Base-by-base conservation (phyloP, 1,140 invertebrate genomes). In the Pogonomyrmex californicus region DNA sequence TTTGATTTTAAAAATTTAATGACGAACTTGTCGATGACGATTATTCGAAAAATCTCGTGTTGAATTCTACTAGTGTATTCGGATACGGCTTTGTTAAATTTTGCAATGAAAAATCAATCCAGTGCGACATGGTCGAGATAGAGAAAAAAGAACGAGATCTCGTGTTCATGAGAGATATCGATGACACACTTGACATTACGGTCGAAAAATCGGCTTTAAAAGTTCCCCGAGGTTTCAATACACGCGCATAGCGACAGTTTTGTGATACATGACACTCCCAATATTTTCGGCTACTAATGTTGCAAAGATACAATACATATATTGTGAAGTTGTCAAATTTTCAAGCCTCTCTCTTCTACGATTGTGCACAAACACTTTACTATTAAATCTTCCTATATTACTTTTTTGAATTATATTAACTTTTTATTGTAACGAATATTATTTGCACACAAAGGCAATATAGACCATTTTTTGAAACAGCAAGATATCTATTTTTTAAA, bases 291-390 rank as follows among this genome's bases (percentile, higher is more conserved):
- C 17, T 58, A 60, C 54, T 83, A 73, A 83, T 83, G 68, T 83
- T 71, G 56, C 79, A 73, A 83, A 83, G 77, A 83, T 33, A 82
- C 79, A 73, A 83, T 73, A 70, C 66, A 1, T 41, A 30, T n/a
- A 83, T 83, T 83, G 79, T 73, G 30, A 83, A 83, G 41, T 60
- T 54, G 54, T 83, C 79, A 83, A 83, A 73, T 30, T 49, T 73
- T 83, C 49, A n/a, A 60, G 54, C 2, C 38, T n/a, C 54, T 83
- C 68, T 83, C 54, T 47, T 73, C 56, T 17, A 83, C 12, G n/a
- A 38, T 65, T n/a, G 9, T 9, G n/a, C 76, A 63, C 6, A 12
- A 77, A 65, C 12, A 12, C 4, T 36, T 60, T 71, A 14, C 14
- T 49, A 73, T 47, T 38, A 47, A 60, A 17, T 33, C n/a, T 54